These are phyloP conservation scores for Cataglyphis altisquamis DNA, from an alignment of 2,888 invertebrate genomes.

Conservation along the genomic window DNA sequence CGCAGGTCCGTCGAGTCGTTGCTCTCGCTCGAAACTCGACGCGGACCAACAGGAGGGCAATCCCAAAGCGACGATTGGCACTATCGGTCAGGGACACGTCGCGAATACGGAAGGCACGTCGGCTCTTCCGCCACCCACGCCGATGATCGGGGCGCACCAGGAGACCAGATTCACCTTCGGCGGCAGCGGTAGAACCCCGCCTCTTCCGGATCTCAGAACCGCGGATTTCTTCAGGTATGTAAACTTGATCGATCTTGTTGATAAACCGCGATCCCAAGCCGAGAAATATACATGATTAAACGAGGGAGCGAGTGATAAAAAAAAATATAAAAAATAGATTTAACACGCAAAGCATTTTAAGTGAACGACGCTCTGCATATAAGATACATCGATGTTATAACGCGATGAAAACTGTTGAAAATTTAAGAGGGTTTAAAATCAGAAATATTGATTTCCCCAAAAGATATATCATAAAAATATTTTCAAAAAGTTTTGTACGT, in stretches of 20 bases:
- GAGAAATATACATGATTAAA: neutral
- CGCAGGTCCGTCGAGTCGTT: slow-evolving; percentile 51
- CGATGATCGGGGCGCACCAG: slow-evolving; percentile 75
- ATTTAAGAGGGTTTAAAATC: neutral
- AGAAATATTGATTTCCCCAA: neutral
- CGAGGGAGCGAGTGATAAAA: neutral
- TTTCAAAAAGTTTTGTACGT: neutral
- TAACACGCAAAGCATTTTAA: neutral
- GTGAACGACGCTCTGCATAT: neutral
- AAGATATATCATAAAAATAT: neutral
- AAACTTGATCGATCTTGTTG: neutral
- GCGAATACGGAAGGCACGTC: slow-evolving; percentile 9
- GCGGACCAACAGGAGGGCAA: slow-evolving; percentile 6
- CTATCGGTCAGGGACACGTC: slow-evolving; percentile 17
- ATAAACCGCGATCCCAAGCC: neutral
- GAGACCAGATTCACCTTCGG: slow-evolving; percentile 89
- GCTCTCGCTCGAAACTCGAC: slow-evolving; percentile 8
- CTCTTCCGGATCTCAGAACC: slow-evolving; percentile 89
- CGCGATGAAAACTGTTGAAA: neutral
- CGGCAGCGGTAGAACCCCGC: slow-evolving; percentile 87
- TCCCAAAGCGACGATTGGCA: slow-evolving; percentile 13
- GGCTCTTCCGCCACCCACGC: slow-evolving; percentile 30
- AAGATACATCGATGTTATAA: neutral
- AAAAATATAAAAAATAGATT: neutral
- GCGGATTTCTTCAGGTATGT: slow-evolving; percentile 88